Base-by-base conservation (phyloP, 1,140 invertebrate genomes). In the Cylas formicarius region DNA sequence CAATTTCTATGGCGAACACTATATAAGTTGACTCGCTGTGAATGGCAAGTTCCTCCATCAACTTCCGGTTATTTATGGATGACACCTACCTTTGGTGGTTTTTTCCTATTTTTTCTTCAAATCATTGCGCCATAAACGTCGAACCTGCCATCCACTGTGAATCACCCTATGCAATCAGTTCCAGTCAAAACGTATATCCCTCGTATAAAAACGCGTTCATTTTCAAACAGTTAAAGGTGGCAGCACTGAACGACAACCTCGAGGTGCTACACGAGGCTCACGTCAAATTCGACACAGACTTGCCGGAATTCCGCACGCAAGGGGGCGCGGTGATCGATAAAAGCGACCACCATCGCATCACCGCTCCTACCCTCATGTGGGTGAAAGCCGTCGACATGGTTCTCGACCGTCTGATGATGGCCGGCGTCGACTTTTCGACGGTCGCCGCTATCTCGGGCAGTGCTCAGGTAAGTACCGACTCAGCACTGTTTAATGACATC, bases 371-470 rank as follows among this genome's bases (percentile, higher is more conserved):
- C 0, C 66, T 90, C 2, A 89, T 97, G 82, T 97, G 92, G 92
- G 80, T 97, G 0, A 93, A 96, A 69, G 90, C 93, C 0, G 61
- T 97, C 16, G 94, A 97, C 60, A 78, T 96, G 65, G 72, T 96
- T 0, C 69, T 98, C 61, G 88, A 95, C 58, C 77, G 81, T 53
- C 69, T 97, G 10, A 76, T 84, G 29, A 74, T 87, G 6, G 77
- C 77, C 36, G 86, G 86, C 13, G 81, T 87, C 8, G 85, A 93
- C 65, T 89, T 96, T 56, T 77, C 76, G 18, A 79, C 77, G 53
- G 80, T 97, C 13, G 73, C 71, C 2, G 85, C 86, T n/a, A 66
- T 97, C 43, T 91, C 88, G 17, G 93, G 92, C 4, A 81, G 84
- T 42, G 92, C 81, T 1, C 92, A 96, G 77, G 88, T 90, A 70